Conservation (phyloP, 2,113 vertebrate genomes). For the Sorex fumeus region DNA sequence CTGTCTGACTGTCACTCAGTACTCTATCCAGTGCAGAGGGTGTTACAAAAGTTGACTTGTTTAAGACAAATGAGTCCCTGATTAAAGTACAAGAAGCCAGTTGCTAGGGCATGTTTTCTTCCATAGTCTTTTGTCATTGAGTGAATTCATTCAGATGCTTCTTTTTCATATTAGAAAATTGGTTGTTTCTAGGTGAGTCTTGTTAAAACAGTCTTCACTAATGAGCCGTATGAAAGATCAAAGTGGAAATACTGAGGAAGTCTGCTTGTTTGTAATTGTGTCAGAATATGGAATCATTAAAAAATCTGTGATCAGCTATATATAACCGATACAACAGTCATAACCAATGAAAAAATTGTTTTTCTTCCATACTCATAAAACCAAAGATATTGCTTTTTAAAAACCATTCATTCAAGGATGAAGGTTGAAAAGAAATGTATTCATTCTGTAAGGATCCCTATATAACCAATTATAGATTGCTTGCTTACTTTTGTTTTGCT, state of each 20-base stretch:
- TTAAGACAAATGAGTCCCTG: constrained; percentile 88
- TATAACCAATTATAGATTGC: background rate
- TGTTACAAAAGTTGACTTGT: constrained; percentile 88
- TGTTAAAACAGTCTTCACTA: constrained; percentile 75
- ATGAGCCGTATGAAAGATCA: constrained; percentile 58
- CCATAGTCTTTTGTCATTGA: constrained; percentile 85
- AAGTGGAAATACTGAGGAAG: constrained; percentile 67
- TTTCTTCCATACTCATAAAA: constrained; percentile 1
- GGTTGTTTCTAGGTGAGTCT: constrained; percentile 63
- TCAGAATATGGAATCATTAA: background rate
- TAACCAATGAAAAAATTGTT: background rate
- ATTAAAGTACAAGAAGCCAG: constrained; percentile 87
- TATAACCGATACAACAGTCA: constrained; percentile 11
- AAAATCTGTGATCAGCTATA: constrained; percentile 19
- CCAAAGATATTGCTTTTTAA: constrained; percentile 4
- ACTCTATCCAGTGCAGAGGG: constrained; percentile 86
- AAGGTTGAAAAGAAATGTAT: constrained; percentile 55
- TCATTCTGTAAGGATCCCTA: constrained; percentile 52
- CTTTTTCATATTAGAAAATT: constrained; percentile 82
- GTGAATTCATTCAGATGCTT: constrained; percentile 85
- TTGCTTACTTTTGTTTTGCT: background rate
- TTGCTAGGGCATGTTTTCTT: constrained; percentile 88
- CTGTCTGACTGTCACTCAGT: constrained; percentile 82
- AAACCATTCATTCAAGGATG: constrained; percentile 32
- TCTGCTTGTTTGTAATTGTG: background rate